Conservation (phyloP, 2,113 vertebrate species). For the Nettapus auritus region DNA sequence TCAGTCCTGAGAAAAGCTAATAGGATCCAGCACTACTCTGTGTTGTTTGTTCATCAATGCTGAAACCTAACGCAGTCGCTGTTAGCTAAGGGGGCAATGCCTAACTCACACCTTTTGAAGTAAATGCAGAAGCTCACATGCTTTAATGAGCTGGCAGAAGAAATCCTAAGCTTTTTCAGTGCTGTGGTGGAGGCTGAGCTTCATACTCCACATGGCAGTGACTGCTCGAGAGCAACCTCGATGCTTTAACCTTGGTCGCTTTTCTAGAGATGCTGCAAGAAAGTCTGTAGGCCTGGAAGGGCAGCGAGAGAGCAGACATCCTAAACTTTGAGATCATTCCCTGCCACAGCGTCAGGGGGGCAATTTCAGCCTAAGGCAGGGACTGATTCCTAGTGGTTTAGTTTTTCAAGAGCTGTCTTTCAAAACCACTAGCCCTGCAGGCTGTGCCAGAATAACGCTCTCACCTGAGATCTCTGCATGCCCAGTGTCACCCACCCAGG, state of each 20-base stretch:
- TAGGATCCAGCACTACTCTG: background rate
- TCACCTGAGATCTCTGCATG: background rate
- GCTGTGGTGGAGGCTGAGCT: background rate
- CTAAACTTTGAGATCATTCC: background rate
- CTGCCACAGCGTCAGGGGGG: background rate
- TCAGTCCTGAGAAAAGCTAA: background rate
- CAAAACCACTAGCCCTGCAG: background rate
- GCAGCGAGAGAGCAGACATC: background rate
- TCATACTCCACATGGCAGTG: background rate
- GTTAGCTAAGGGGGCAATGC: background rate
- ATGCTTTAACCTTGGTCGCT: background rate
- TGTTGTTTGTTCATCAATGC: background rate
- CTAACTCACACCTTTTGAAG: background rate
- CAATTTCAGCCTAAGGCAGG: slow-evolving; percentile 21
- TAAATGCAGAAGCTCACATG: background rate
- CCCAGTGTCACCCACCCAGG: background rate
- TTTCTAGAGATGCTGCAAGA: background rate
- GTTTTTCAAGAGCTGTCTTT: background rate
- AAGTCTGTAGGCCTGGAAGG: background rate
- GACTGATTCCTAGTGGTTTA: background rate
- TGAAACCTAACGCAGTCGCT: background rate
- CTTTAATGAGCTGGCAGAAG: background rate
- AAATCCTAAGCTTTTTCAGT: background rate
- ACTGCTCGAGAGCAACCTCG: background rate
- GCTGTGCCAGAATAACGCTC: background rate